Base-by-base conservation (phyloP, 2,888 invertebrate species). In the Petrolisthes manimaculis region DNA sequence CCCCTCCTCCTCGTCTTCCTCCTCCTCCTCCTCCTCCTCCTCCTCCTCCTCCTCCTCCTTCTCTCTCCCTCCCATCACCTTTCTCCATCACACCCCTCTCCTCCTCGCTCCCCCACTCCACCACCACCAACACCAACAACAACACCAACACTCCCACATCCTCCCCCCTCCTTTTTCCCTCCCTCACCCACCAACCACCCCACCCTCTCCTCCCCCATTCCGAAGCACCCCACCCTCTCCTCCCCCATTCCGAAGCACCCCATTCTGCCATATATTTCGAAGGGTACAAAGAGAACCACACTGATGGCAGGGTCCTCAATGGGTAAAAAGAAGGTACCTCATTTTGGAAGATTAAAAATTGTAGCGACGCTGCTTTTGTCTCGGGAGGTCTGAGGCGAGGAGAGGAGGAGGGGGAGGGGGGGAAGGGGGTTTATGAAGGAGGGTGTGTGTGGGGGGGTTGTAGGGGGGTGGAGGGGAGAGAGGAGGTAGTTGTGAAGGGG, bases 281-380 rank as follows among this genome's bases (percentile, higher is more conserved):
- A 12, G n/a, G 75, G n/a, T 54, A 86, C 86, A 86, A 86, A 82
- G 82, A 82, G 61, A 24, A 21, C 61, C 55, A 51, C 81, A 74
- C 81, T 82, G 86, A 86, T 86, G 86, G 80, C 81, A 67, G 74
- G 56, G 71, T 86, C 86, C 61, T 86, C 81, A 86, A 86, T 86
- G 86, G 86, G 81, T 55, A 61, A 86, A 86, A 86, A 82, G 74
- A 75, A 71, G 55, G 51, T 86, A 81, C 82, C 86, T 82, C 85
- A 86, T 86, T 86, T 86, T 75, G 74, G 74, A n/a, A 82, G 81
- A 61, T 81, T 86, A 82, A 81, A 86, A 86, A 86, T 81, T 78
- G 75, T 80, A 61, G 86, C 82, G 86, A 81, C 86, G 86, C n/a
- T 14, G 86, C 86, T 75, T 81, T 86, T 86, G 86, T 86, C 61